A percentile compares a stretch with the other conserved stretches of the same genome.
phyloP scores from a whole-genome alignment of 2,113 vertebrate genomes.

The Xenotilapia flavipinnis region DNA sequence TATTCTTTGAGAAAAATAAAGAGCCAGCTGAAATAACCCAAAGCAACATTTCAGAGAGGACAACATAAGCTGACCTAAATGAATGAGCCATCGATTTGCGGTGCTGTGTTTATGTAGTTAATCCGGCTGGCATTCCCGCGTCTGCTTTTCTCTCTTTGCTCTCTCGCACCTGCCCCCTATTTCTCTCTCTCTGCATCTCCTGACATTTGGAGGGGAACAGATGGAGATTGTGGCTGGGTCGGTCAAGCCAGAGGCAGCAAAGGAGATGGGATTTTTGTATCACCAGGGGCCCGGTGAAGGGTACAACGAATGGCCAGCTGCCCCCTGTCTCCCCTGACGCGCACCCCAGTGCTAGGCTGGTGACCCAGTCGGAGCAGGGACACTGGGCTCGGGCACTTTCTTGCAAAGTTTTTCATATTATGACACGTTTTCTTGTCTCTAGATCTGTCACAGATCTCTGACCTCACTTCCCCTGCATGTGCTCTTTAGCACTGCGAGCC shows the following conservation, averaged over 20 bases:
- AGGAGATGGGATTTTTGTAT: constrained; percentile 54
- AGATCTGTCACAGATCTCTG: constrained; percentile 8
- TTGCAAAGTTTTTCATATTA: neutral
- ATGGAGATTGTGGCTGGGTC: constrained; percentile 51
- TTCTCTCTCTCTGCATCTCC: constrained; percentile 34
- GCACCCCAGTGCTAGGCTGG: neutral
- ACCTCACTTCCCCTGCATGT: neutral
- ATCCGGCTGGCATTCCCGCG: neutral
- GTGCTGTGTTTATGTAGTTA: constrained; percentile 5
- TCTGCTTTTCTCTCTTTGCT: neutral
- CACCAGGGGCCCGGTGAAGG: constrained; percentile 43
- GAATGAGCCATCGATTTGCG: constrained; percentile 32
- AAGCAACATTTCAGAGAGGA: neutral
- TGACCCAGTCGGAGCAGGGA: constrained; percentile 8
- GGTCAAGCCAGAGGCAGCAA: constrained; percentile 49
- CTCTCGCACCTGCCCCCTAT: constrained; percentile 7
- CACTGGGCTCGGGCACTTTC: neutral
- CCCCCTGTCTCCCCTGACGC: constrained; percentile 23
- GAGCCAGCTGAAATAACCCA: neutral
- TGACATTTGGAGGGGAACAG: constrained; percentile 60
- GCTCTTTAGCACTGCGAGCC: neutral
- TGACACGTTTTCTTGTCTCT: neutral
- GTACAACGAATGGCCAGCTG: constrained; percentile 38
- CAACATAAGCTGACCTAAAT: neutral
- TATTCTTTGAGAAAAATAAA: neutral